Evolutionary conservation across 2,888 invertebrate genomes (phyloP), one percentile per base, ranked within the genome.

Genomic region (Zygaena filipendulae): DNA sequence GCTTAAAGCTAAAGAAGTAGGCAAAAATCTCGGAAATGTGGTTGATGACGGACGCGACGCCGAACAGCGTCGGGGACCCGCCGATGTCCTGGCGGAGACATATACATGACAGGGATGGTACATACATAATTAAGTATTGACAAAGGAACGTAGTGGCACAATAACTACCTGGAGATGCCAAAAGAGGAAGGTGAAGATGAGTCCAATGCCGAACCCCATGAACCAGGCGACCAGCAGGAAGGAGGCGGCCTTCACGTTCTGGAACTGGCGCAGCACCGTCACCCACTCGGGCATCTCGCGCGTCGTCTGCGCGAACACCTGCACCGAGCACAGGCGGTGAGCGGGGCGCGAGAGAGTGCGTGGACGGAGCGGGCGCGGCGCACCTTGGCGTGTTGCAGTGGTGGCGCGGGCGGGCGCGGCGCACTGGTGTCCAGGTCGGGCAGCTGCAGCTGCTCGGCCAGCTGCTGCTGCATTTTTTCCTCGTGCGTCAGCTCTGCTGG

Each of bases 1-100:
- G 84, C 43, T 92, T 88, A 63, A 96, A 95, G 68, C 95, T 94
- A 83, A 97, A 97, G 84, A 98, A 98, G 68, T 97, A 99, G 3
- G 97, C 97, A 58, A 95, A 92, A 49, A 99, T 96, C 75, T 99
- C 99, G 1, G 97, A 97, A 41, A 97, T 91, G 74, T 99, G 99
- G 70, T 99, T 99, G 64, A 98, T 95, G 29, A 99, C 96, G 0
- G 98, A 97, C 1, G 97, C 97, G 16, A 99, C 91, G 37, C 99
- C 99, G 62, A 99, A 99, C 6, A 99, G 84, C 0, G 97, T 97
- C 4, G 98, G 98, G 0, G 95, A 90, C 7, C 99, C 99, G 8
- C 95, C 97, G 56, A 95, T 92, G 60, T 95, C 95, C 82, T 95
- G 87, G n/a, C 23, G 32, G 7, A 16, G 7, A 9, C 14, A n/a